A percentile compares a stretch with the other conserved stretches of the same genome.
Conservation (phyloP, 2,113 vertebrate species). For the Progne subis region DNA sequence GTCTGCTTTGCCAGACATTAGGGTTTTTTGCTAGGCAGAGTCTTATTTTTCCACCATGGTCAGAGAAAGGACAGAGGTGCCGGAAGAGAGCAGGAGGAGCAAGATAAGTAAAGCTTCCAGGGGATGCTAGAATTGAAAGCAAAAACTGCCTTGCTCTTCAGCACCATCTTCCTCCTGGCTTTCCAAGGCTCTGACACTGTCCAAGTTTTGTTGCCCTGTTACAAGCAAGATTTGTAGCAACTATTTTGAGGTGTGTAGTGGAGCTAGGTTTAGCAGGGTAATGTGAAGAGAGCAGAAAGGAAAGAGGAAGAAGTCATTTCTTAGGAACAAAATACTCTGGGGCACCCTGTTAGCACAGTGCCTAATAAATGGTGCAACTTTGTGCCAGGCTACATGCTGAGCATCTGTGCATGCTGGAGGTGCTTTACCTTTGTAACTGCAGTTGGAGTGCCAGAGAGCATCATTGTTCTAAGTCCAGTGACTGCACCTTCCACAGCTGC, state of each 20-base stretch:
- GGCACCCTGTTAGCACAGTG: accelerated
- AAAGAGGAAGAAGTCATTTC: not conserved
- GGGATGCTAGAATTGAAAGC: not conserved
- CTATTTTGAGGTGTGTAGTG: not conserved
- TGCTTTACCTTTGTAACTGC: not conserved
- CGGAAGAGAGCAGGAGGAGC: not conserved
- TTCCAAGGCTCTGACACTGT: not conserved
- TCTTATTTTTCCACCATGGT: not conserved
- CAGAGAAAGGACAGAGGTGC: not conserved
- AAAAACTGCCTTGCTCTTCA: not conserved
- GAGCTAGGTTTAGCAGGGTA: not conserved
- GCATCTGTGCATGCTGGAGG: not conserved
- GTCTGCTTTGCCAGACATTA: not conserved
- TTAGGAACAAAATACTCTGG: not conserved
- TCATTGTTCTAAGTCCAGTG: not conserved
- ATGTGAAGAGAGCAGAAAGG: not conserved
- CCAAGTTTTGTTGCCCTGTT: not conserved
- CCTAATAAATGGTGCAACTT: not conserved
- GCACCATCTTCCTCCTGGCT: not conserved
- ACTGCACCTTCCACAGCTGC: not conserved
- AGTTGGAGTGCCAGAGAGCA: not conserved
- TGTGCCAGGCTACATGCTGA: not conserved
- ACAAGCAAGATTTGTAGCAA: not conserved
- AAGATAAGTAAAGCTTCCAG: not conserved
- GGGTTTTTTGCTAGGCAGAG: not conserved